Evolutionary conservation across 2,888 invertebrate species (phyloP).

Genomic region (Anodontia alba): DNA sequence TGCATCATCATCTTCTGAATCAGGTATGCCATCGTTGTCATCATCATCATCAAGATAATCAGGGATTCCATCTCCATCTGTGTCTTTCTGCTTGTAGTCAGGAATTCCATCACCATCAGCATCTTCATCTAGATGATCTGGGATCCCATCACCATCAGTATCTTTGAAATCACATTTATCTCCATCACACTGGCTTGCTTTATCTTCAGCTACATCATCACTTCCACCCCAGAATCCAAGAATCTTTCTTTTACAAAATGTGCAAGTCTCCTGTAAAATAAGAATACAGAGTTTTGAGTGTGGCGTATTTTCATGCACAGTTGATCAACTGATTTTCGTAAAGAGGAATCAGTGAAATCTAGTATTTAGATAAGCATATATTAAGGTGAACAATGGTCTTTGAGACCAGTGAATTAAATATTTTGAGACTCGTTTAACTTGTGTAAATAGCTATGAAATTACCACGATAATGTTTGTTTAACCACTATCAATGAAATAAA

Average conservation of each 20-base stretch:
- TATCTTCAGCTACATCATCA: slow-evolving; percentile 69
- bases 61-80: slow-evolving; percentile 75
- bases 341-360: too few species aligned
- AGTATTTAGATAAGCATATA: too few species aligned
- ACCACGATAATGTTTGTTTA: too few species aligned
- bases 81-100: slow-evolving; percentile 68
- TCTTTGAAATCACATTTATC: slow-evolving; percentile 73
- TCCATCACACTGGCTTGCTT: slow-evolving; percentile 73
- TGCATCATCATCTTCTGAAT: slow-evolving; percentile 65
- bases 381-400: too few species aligned
- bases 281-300: background rate
- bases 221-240: slow-evolving; percentile 70
- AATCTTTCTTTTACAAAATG: slow-evolving; percentile 73
- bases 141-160: slow-evolving; percentile 77
- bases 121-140: slow-evolving; percentile 74
- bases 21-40: slow-evolving; percentile 76
- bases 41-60: slow-evolving; percentile 69
- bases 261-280: slow-evolving; percentile 67
- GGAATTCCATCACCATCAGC: slow-evolving; percentile 79
- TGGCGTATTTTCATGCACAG: too few species aligned
- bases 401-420: too few species aligned
- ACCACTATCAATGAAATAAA: too few species aligned
- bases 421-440: too few species aligned
- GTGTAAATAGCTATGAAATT: too few species aligned
- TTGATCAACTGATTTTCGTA: too few species aligned